Evolutionary conservation across 2,888 invertebrate genomes (phyloP).

Genomic region (Hypena proboscidalis): DNA sequence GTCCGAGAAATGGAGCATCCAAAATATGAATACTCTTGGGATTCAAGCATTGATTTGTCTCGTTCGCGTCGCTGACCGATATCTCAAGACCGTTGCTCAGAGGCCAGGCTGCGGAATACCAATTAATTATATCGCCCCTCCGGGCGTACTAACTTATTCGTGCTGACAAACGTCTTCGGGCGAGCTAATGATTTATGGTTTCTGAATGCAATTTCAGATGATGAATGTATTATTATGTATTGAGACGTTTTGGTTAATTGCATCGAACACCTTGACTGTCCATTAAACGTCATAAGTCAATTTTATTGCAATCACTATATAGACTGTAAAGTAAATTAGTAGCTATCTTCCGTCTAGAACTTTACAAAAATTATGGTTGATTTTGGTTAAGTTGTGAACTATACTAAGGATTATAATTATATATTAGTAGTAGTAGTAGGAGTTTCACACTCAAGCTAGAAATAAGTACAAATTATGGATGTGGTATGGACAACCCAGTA

Average conservation of each 20-base stretch:
- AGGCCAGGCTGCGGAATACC: slow-evolving; percentile 12
- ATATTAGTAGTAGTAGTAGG: too few relatives aligned
- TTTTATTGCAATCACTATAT: too few relatives aligned
- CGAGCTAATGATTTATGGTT: slow-evolving; percentile 34
- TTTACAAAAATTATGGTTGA: too few relatives aligned
- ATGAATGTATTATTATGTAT: slow-evolving; percentile 9
- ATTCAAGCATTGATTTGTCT: slow-evolving; percentile 6
- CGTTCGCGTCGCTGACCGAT: slow-evolving; percentile 5
- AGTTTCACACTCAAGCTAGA: too few relatives aligned
- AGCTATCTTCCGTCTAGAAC: too few relatives aligned
- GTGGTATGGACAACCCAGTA: too few relatives aligned
- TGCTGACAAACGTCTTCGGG: slow-evolving; percentile 22
- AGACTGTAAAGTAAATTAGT: too few relatives aligned
- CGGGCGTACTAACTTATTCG: slow-evolving; percentile 30
- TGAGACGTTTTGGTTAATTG: not conserved
- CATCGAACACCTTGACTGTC: too few relatives aligned
- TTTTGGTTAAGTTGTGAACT: too few relatives aligned
- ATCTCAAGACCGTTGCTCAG: slow-evolving; percentile 19
- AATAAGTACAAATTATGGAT: too few relatives aligned
- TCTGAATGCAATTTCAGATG: slow-evolving; percentile 14
- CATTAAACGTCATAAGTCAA: too few relatives aligned
- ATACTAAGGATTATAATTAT: too few relatives aligned
- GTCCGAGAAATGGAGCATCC: slow-evolving; percentile 1
- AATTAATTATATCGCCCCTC: slow-evolving; percentile 36
- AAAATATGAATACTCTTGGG: slow-evolving; percentile 5